These are phyloP conservation scores for Neogale vison DNA, from an alignment of 2,113 vertebrate genomes.

Conservation along the genomic window DNA sequence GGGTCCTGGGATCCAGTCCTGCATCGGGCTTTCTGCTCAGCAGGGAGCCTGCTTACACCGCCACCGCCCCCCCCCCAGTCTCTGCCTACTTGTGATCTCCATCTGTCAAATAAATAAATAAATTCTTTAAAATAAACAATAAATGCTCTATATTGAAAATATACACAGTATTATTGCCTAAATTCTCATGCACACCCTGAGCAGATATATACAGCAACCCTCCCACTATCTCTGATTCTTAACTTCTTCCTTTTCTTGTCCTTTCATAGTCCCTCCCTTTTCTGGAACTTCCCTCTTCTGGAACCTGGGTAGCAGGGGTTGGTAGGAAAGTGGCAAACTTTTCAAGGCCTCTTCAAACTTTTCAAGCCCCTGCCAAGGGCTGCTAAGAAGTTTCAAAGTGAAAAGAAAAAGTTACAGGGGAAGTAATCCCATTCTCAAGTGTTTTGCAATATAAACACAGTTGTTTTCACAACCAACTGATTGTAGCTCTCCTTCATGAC, in stretches of 20 bases:
- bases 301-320: not conserved
- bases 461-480: not conserved
- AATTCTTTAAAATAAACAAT: not conserved
- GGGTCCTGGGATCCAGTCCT: too few relatives aligned
- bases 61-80: too few relatives aligned
- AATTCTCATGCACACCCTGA: not conserved
- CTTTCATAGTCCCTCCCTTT: not conserved
- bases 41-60: too few relatives aligned
- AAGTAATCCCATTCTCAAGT: not conserved
- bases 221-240: not conserved
- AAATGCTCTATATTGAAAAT: not conserved
- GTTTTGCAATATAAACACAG: not conserved
- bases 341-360: not conserved
- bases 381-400: not conserved
- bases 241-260: not conserved
- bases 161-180: not conserved
- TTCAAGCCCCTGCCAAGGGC: not conserved
- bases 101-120: too few relatives aligned
- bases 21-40: too few relatives aligned
- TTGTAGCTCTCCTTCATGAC: not conserved
- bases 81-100: too few relatives aligned
- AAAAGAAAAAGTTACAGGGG: not conserved
- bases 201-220: not conserved
- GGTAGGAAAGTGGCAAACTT: not conserved
- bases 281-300: not conserved